phyloP scores from a whole-genome alignment of 2,113 vertebrate species.

The Calyptommatus sinebrachiatus region DNA sequence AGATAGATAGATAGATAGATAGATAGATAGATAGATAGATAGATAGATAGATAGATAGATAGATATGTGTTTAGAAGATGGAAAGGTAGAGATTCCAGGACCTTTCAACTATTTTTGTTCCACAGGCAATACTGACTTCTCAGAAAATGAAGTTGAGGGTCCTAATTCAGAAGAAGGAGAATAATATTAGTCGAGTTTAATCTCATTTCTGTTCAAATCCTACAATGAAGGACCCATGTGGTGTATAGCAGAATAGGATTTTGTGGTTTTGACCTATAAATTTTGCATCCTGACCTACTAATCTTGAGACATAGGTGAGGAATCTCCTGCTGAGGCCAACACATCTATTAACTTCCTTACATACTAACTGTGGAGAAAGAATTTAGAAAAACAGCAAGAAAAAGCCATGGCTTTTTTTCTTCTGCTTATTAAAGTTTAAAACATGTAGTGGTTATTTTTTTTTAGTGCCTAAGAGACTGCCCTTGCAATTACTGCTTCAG shows the following conservation, averaged over 20 bases:
- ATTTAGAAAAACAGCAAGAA: background rate
- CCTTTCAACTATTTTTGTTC: background rate
- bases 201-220: background rate
- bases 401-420: conserved; percentile 18
- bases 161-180: background rate
- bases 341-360: conserved; percentile 2
- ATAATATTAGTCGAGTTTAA: conserved; percentile 15
- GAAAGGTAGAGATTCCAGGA: background rate
- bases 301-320: background rate
- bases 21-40: too few relatives aligned
- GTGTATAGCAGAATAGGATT: background rate
- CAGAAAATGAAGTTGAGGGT: too few relatives aligned
- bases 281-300: background rate
- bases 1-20: too few relatives aligned
- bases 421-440: conserved; percentile 19
- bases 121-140: too few relatives aligned
- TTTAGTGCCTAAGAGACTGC: background rate
- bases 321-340: background rate
- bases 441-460: conserved; percentile 14
- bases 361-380: background rate
- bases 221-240: background rate
- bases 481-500: background rate
- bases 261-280: conserved; percentile 20
- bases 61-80: too few relatives aligned
- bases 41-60: too few relatives aligned